Conservation (phyloP, 2,113 vertebrate genomes). For the Toxotes jaculatrix region DNA sequence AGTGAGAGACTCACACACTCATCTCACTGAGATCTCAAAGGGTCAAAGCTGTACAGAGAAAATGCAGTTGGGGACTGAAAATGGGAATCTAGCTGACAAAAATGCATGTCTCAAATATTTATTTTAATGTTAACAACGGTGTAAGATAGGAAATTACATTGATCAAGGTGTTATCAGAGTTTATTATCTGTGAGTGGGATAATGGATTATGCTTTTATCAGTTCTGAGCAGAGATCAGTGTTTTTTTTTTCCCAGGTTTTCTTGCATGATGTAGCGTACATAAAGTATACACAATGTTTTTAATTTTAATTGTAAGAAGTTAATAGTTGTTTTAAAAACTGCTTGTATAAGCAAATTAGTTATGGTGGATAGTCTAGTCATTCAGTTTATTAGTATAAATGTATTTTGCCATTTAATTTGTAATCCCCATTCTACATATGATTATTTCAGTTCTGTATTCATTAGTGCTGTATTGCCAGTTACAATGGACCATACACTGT, state of each 20-base stretch:
- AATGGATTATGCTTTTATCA: neutral
- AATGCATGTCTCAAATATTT: constrained; percentile 9
- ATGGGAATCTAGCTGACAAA: constrained; percentile 3
- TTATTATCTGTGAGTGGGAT: neutral
- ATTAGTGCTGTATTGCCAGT: neutral
- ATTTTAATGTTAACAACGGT: neutral
- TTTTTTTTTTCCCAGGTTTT: too few species aligned
- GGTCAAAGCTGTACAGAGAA: constrained; percentile 26
- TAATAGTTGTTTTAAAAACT: neutral
- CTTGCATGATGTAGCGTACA: neutral
- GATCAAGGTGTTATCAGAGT: neutral
- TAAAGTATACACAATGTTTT: neutral
- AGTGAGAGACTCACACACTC: constrained; percentile 60
- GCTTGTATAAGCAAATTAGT: neutral
- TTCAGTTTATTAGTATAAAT: neutral
- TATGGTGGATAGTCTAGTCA: neutral
- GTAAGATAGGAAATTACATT: neutral
- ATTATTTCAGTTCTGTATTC: neutral
- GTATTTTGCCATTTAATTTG: neutral
- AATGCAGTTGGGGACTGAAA: neutral
- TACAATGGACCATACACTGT: neutral
- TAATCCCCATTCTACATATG: neutral
- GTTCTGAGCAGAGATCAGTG: neutral
- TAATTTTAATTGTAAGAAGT: neutral
- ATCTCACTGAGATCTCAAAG: constrained; percentile 53